phyloP scores from a whole-genome alignment of 2,888 invertebrate species.

The Eudemis profundana region DNA sequence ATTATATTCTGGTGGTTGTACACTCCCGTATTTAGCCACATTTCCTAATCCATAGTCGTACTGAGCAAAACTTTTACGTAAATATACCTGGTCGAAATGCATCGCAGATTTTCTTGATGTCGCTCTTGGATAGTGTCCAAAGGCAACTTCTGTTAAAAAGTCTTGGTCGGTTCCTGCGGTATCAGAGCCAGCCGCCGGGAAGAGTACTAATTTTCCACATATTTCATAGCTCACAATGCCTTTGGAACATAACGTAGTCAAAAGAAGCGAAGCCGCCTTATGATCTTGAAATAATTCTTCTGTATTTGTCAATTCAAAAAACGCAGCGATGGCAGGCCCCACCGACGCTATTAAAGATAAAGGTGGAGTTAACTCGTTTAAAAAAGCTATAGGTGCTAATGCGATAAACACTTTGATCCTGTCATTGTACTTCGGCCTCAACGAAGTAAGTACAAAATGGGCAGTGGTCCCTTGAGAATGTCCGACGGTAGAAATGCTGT shows the following conservation, averaged over 20 bases:
- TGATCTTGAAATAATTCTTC: slow-evolving; percentile 7
- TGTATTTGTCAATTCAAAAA: background rate
- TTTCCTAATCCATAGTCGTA: slow-evolving; percentile 52
- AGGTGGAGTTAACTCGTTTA: slow-evolving; percentile 51
- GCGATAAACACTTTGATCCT: slow-evolving; percentile 83
- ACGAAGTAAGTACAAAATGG: slow-evolving; percentile 83
- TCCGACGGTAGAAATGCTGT: slow-evolving; percentile 87
- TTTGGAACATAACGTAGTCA: slow-evolving; percentile 46
- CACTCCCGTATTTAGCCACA: slow-evolving; percentile 48
- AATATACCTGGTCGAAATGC: slow-evolving; percentile 51
- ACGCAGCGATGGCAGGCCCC: background rate
- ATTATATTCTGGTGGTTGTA: slow-evolving; percentile 52
- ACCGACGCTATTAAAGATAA: background rate
- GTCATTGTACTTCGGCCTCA: slow-evolving; percentile 84
- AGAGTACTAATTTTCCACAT: slow-evolving; percentile 64
- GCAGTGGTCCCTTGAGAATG: slow-evolving; percentile 89
- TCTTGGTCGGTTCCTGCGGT: background rate
- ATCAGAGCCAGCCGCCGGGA: background rate
- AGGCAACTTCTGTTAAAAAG: slow-evolving; percentile 13
- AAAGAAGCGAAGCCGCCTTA: background rate
- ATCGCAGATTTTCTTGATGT: slow-evolving; percentile 53
- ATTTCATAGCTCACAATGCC: slow-evolving; percentile 47
- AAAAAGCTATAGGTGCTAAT: slow-evolving; percentile 23
- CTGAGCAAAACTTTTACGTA: slow-evolving; percentile 45
- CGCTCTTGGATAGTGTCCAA: slow-evolving; percentile 55